A percentile compares a stretch with the other conserved stretches of the same genome.
These are phyloP conservation scores for Epinephelus moara DNA, from an alignment of 2,113 vertebrate genomes.

Conservation along the genomic window DNA sequence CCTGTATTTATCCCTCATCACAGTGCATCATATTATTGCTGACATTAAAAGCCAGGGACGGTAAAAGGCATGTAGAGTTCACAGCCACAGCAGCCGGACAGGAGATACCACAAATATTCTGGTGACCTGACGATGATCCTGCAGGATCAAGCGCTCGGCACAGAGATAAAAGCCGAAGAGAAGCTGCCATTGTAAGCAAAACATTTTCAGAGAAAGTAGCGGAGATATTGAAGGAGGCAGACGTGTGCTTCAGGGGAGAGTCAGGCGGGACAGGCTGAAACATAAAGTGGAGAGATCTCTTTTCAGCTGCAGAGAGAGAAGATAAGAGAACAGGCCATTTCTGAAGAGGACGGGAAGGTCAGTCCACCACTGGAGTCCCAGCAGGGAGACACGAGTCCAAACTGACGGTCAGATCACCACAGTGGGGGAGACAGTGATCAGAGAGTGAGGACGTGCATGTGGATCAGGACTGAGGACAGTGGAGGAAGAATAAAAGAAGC, in stretches of 20 bases:
- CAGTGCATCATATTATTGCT: neutral
- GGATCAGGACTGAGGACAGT: neutral
- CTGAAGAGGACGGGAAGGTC: constrained; percentile 50
- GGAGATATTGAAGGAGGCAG: constrained; percentile 51
- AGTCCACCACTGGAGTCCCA: constrained; percentile 30
- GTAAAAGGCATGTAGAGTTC: constrained; percentile 1
- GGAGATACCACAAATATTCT: constrained; percentile 11
- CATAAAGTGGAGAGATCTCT: constrained; percentile 27
- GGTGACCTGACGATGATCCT: constrained; percentile 41
- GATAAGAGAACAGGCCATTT: constrained; percentile 6
- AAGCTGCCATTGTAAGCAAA: constrained; percentile 21
- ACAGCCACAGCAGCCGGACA: neutral
- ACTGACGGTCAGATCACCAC: neutral
- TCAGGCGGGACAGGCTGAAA: neutral
- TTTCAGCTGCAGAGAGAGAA: constrained; percentile 12
- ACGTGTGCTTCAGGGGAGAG: constrained; percentile 32
- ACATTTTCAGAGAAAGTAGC: neutral
- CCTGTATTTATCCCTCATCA: constrained; percentile 18
- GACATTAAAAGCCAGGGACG: constrained; percentile 7
- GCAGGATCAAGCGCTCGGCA: constrained; percentile 24
- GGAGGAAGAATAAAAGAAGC: neutral
- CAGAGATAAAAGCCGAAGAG: constrained; percentile 36
- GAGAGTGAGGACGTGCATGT: neutral
- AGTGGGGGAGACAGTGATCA: neutral
- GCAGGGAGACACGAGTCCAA: neutral